phyloP scores from a whole-genome alignment of 1,140 invertebrate genomes.

The Galleria mellonella region DNA sequence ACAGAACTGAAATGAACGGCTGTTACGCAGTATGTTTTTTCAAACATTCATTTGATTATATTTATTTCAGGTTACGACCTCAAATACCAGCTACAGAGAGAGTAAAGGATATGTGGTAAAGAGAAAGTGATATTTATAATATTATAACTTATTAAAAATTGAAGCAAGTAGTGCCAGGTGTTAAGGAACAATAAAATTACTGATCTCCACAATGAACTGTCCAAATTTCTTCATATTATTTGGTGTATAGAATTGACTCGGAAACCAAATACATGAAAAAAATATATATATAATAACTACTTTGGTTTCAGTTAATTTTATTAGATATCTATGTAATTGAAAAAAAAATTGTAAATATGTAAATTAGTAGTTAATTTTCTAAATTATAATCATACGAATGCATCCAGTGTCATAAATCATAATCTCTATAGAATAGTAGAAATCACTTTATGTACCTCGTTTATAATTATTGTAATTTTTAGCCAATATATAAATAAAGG shows the following conservation, averaged over 20 bases:
- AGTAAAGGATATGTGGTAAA: slow-evolving; percentile 67
- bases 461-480: slow-evolving; percentile 2
- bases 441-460: slow-evolving; percentile 14
- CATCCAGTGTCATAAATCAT: slow-evolving; percentile 62
- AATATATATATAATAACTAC: too few species aligned
- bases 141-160: not conserved
- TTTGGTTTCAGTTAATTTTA: too few species aligned
- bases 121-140: not conserved
- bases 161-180: slow-evolving; percentile 6
- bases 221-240: too few species aligned
- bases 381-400: slow-evolving; percentile 26
- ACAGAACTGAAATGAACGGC: too few species aligned
- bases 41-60: slow-evolving; percentile 3
- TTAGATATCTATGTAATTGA: not conserved
- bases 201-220: slow-evolving; percentile 11
- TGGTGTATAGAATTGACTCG: too few species aligned
- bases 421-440: slow-evolving; percentile 4
- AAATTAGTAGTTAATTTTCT: slow-evolving; percentile 36
- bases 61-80: slow-evolving; percentile 48
- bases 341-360: slow-evolving; percentile 55
- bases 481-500: not conserved
- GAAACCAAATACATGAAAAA: too few species aligned
- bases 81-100: slow-evolving; percentile 55
- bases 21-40: too few species aligned
- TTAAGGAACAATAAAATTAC: slow-evolving; percentile 3